A percentile compares a stretch with the other conserved stretches of the same genome.
Conservation (phyloP, 2,113 vertebrate genomes). For the Desmodus rotundus region DNA sequence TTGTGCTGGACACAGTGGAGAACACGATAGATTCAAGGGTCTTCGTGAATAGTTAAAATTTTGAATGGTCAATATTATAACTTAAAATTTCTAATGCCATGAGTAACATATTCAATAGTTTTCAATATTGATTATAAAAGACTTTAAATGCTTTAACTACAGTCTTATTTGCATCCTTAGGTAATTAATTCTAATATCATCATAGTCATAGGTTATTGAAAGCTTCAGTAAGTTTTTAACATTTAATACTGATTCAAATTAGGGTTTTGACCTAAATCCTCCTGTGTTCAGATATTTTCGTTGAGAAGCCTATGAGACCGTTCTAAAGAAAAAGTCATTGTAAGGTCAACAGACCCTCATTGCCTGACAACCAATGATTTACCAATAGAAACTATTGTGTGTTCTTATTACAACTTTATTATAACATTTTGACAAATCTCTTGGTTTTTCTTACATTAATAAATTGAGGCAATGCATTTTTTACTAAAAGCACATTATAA, state of each 20-base stretch:
- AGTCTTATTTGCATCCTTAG: conserved; percentile 25
- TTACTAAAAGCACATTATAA: conserved; percentile 31
- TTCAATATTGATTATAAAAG: background rate
- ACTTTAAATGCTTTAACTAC: background rate
- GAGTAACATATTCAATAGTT: background rate
- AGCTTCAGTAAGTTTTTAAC: background rate
- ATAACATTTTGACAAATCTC: conserved; percentile 18
- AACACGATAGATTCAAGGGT: background rate
- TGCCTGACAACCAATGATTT: background rate
- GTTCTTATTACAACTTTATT: conserved; percentile 18
- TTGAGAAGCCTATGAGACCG: background rate
- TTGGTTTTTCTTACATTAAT: conserved; percentile 31
- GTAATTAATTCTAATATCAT: conserved; percentile 26
- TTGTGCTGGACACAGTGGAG: background rate
- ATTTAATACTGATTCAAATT: background rate
- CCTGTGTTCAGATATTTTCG: background rate
- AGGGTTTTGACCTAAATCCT: background rate
- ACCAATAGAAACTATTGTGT: background rate
- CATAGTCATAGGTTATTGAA: conserved; percentile 5
- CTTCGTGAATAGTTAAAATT: background rate
- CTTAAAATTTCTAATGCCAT: background rate
- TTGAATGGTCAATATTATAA: background rate
- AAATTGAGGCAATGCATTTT: conserved; percentile 26
- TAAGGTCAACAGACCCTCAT: background rate
- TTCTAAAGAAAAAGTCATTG: background rate